Evolutionary conservation across 2,113 vertebrate species (phyloP).

Genomic region (Chitala chitala): DNA sequence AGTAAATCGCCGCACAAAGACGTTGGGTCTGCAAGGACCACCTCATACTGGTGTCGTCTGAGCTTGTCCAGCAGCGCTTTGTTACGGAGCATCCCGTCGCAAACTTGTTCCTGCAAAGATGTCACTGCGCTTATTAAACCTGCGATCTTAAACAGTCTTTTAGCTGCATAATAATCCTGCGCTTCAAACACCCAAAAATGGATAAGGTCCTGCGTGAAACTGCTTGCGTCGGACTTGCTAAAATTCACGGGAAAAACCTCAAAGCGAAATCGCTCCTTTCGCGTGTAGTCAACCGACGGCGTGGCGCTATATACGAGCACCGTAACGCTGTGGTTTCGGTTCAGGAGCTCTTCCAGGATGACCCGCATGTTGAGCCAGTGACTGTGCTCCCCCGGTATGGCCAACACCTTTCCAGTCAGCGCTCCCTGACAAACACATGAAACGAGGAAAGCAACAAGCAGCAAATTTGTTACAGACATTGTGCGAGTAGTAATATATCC

Average conservation of each 20-base stretch:
- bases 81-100: constrained; percentile 45
- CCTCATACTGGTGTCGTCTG: constrained; percentile 43
- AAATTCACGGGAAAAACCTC: constrained; percentile 24
- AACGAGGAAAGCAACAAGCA: not conserved
- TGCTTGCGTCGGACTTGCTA: not conserved
- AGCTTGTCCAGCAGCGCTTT: constrained; percentile 46
- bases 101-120: constrained; percentile 23
- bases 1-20: constrained; percentile 45
- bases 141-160: not conserved
- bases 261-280: constrained; percentile 24
- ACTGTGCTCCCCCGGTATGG: constrained; percentile 69
- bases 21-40: constrained; percentile 55
- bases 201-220: constrained; percentile 19
- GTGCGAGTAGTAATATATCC: too few relatives aligned
- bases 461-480: too few relatives aligned
- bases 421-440: not conserved
- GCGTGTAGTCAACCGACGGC: constrained; percentile 49
- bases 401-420: constrained; percentile 55
- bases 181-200: constrained; percentile 32
- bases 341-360: constrained; percentile 56
- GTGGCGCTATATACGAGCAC: constrained; percentile 50
- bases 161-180: constrained; percentile 9
- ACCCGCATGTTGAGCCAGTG: constrained; percentile 70
- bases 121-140: rapidly evolving
- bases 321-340: constrained; percentile 58